Evolutionary conservation across 2,113 vertebrate genomes (phyloP), one percentile per base, ranked within the genome.

Genomic region (Neopipo cinnamomea): DNA sequence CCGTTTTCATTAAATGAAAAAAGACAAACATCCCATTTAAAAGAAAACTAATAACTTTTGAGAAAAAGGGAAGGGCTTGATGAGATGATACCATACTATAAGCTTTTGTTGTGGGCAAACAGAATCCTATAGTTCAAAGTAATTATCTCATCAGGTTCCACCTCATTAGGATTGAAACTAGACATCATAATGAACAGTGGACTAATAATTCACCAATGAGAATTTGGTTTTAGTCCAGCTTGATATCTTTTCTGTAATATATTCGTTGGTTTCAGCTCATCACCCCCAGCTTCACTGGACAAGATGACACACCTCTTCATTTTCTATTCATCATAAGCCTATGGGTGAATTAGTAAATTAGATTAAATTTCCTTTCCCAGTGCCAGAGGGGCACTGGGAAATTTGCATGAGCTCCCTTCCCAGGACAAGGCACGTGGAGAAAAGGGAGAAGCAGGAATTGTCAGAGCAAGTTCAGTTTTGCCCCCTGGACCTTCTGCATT

Each of bases 141-240:
- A 97, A 97, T 97, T 97, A 97, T 92, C 95, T 97, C 96, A 96
- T 96, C 96, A 96, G 82, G 97, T 98, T 97, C 96, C 92, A 96
- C 93, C 95, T 97, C 97, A 97, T 97, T 98, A 97, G 95, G 96
- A 93, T 80, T 85, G 78, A 86, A 97, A 95, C 83, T 92, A 95
- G 84, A 96, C 96, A 94, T 96, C 70, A 84, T 84, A 91, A 92
- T 79, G 92, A 98, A 97, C 74, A 95, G 78, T 92, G 93, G 80
- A 94, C 97, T 94, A 96, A 95, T 96, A 97, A 96, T 89, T 97
- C 83, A 92, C 94, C 97, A 91, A 79, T 75, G 72, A 94, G 95
- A 94, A 91, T 53, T 91, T 86, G 95, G 77, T 33, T 95, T 76
- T 91, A 91, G 71, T 86, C 96, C 96, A 97, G 94, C 81, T 95